phyloP scores from a whole-genome alignment of 1,140 invertebrate genomes.

The Alviniconcha marisindica region DNA sequence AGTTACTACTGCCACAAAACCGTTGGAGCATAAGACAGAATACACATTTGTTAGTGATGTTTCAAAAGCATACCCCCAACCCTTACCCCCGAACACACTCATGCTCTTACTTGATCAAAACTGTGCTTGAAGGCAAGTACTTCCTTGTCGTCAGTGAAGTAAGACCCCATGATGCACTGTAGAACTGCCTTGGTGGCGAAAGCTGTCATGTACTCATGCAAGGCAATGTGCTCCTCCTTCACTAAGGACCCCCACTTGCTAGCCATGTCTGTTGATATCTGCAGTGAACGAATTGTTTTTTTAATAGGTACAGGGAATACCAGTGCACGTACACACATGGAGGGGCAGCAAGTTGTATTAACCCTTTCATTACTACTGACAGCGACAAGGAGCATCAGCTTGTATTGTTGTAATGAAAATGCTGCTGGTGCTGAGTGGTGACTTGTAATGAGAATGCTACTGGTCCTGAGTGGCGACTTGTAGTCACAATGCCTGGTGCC shows the following conservation, averaged over 20 bases:
- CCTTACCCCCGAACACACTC: too few relatives aligned
- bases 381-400: too few relatives aligned
- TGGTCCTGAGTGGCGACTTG: too few relatives aligned
- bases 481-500: too few relatives aligned
- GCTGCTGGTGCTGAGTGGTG: too few relatives aligned
- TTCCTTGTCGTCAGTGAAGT: conserved; percentile 61
- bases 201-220: conserved; percentile 63
- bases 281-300: too few relatives aligned
- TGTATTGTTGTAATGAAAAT: too few relatives aligned
- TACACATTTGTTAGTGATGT: too few relatives aligned
- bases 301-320: background rate
- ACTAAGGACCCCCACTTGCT: conserved; percentile 55
- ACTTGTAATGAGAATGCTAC: too few relatives aligned
- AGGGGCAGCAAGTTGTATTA: background rate
- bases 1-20: too few relatives aligned
- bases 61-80: too few relatives aligned
- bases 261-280: conserved; percentile 59
- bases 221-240: conserved; percentile 64
- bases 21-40: too few relatives aligned
- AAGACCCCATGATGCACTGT: conserved; percentile 52
- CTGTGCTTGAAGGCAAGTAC: conserved; percentile 53
- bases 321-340: background rate
- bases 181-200: conserved; percentile 59
- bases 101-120: conserved; percentile 55
- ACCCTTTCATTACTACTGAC: background rate